These are phyloP conservation scores for Hemiscyllium ocellatum DNA, from an alignment of 2,113 vertebrate species.

Conservation along the genomic window DNA sequence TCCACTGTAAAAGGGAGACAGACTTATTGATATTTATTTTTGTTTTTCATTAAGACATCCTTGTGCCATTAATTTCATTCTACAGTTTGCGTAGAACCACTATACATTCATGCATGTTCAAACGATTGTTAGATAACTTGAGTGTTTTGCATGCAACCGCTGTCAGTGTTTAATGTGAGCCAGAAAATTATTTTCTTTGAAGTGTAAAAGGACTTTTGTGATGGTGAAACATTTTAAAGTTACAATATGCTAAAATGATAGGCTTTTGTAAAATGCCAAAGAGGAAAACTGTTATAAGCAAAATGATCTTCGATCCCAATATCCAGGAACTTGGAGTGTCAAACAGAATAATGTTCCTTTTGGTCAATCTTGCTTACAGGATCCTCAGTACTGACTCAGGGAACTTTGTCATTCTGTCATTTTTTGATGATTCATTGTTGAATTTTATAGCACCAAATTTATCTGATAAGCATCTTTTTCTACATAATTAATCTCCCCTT, in stretches of 20 bases:
- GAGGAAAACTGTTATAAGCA: not conserved
- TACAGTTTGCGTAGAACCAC: not conserved
- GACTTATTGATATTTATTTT: not conserved
- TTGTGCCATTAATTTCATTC: not conserved
- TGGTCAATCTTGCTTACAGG: not conserved
- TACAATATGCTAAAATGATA: not conserved
- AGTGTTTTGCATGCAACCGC: not conserved
- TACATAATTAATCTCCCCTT: not conserved
- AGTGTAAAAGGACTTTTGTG: not conserved
- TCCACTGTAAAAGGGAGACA: no score
- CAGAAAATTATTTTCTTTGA: slow-evolving; percentile 32
- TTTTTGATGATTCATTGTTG: not conserved
- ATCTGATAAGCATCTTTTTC: not conserved
- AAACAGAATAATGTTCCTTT: not conserved
- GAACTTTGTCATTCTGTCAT: not conserved
- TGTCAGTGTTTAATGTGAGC: not conserved
- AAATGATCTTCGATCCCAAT: not conserved
- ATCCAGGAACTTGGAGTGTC: not conserved
- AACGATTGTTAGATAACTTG: not conserved
- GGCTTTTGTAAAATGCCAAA: not conserved
- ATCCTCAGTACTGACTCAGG: not conserved
- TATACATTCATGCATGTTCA: not conserved
- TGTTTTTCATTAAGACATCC: not conserved
- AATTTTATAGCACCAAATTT: not conserved
- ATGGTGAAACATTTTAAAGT: not conserved